A percentile compares a stretch with the other conserved stretches of the same genome.
Conservation (phyloP, 2,797 vertebrate genomes). For the Acanthis flammea region DNA sequence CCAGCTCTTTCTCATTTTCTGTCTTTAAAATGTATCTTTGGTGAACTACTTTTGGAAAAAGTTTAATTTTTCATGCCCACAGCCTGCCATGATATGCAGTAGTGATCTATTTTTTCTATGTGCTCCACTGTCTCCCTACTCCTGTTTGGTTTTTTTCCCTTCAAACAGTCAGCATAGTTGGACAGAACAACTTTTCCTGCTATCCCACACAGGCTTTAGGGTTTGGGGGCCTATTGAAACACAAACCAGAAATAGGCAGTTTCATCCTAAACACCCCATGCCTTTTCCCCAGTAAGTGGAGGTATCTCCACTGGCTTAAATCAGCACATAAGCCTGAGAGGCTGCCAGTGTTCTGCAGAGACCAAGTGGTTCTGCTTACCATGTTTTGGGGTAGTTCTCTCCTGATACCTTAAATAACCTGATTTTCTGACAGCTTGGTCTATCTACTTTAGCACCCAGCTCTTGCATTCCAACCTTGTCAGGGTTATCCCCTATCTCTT, state of each 20-base stretch:
- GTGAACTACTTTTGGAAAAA: background rate
- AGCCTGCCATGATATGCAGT: background rate
- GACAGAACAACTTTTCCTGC: background rate
- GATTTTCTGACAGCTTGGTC: background rate
- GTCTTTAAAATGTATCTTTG: background rate
- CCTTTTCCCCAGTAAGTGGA: background rate
- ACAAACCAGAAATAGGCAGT: background rate
- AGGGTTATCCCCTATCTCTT: background rate
- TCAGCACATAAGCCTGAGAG: background rate
- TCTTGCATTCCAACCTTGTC: background rate
- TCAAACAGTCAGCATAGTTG: background rate
- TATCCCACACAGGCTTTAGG: background rate
- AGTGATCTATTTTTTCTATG: background rate
- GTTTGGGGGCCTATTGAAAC: background rate
- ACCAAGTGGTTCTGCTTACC: background rate
- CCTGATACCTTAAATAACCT: background rate
- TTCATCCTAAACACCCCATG: background rate
- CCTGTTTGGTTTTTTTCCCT: background rate
- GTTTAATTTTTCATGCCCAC: background rate
- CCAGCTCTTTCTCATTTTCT: background rate
- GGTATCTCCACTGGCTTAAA: background rate
- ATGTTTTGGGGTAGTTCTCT: background rate
- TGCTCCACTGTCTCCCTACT: background rate
- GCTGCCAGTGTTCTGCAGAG: background rate
- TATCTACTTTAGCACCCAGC: background rate